These are phyloP conservation scores for Entelurus aequoreus DNA, from an alignment of 2,113 vertebrate genomes.

Conservation along the genomic window DNA sequence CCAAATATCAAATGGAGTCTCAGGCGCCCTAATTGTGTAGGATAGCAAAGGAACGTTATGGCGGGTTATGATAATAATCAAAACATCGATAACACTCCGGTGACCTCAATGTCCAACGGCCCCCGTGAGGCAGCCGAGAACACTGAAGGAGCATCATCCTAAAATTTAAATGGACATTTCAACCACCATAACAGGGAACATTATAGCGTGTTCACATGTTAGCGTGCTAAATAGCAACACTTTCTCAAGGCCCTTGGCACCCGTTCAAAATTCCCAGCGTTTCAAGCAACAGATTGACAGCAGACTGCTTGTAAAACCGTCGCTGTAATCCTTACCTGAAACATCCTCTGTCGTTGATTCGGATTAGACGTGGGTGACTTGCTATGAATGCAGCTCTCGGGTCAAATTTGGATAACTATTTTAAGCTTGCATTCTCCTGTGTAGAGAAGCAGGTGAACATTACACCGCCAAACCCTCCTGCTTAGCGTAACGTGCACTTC, in stretches of 20 bases:
- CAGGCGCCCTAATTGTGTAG: slow-evolving; percentile 32
- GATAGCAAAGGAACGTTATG: slow-evolving; percentile 38
- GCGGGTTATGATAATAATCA: slow-evolving; percentile 48
- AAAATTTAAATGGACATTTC: slow-evolving; percentile 4
- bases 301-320: not conserved
- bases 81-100: slow-evolving; percentile 47
- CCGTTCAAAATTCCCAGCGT: not conserved
- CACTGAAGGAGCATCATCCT: slow-evolving; percentile 7
- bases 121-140: slow-evolving; percentile 25
- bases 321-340: not conserved
- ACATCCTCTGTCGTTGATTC: too few species aligned
- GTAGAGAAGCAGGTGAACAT: too few species aligned
- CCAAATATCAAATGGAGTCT: slow-evolving; percentile 42
- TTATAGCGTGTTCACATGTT: not conserved
- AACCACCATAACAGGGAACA: not conserved
- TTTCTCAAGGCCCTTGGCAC: not conserved
- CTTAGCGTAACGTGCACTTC: too few species aligned
- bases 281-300: not conserved
- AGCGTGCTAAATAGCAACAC: slow-evolving; percentile 1
- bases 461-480: too few species aligned
- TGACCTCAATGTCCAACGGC: slow-evolving; percentile 41
- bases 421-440: too few species aligned
- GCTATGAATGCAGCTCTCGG: too few species aligned
- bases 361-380: too few species aligned
- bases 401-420: too few species aligned